Evolutionary conservation across 2,113 vertebrate species (phyloP).

Genomic region (Forbesichthys papilliferus): DNA sequence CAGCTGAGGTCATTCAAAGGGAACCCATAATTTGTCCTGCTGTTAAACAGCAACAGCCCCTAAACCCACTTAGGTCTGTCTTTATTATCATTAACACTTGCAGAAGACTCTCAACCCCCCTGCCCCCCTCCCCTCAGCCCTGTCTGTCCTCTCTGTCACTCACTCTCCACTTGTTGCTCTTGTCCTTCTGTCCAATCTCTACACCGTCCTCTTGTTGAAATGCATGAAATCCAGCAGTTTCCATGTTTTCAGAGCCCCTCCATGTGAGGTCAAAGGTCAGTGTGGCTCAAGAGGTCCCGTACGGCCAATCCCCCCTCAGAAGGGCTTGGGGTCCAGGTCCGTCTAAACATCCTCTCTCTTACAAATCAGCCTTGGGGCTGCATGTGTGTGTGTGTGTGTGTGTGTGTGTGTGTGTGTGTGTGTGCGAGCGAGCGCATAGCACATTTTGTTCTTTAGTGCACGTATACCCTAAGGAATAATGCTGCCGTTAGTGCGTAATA

Average conservation of each 20-base stretch:
- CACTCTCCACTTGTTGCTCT: not conserved
- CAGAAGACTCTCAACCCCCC: constrained; percentile 56
- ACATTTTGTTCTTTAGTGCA: constrained; percentile 1
- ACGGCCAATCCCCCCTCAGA: constrained; percentile 38
- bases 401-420: constrained; percentile 13
- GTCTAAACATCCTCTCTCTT: constrained; percentile 65
- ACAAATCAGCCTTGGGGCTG: constrained; percentile 32
- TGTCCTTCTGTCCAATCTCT: not conserved
- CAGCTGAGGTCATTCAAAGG: constrained; percentile 68
- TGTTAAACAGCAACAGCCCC: constrained; percentile 63
- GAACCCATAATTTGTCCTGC: constrained; percentile 68
- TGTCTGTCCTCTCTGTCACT: not conserved
- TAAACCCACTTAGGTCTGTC: constrained; percentile 61
- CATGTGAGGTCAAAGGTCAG: constrained; percentile 60
- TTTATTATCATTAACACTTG: constrained; percentile 77
- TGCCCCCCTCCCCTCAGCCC: constrained; percentile 6
- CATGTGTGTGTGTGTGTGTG: not conserved
- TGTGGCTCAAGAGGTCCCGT: constrained; percentile 27
- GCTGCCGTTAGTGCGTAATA: not conserved
- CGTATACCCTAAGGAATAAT: constrained; percentile 9
- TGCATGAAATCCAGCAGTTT: constrained; percentile 17
- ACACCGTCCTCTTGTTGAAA: constrained; percentile 31
- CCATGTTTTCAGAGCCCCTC: constrained; percentile 55
- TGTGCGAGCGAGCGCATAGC: not conserved
- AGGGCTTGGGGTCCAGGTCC: constrained; percentile 46